Percentiles rank a stretch among this genome's conserved stretches.
These are phyloP conservation scores for Byasa hedistus DNA, from an alignment of 2,888 invertebrate species.

Conservation along the genomic window DNA sequence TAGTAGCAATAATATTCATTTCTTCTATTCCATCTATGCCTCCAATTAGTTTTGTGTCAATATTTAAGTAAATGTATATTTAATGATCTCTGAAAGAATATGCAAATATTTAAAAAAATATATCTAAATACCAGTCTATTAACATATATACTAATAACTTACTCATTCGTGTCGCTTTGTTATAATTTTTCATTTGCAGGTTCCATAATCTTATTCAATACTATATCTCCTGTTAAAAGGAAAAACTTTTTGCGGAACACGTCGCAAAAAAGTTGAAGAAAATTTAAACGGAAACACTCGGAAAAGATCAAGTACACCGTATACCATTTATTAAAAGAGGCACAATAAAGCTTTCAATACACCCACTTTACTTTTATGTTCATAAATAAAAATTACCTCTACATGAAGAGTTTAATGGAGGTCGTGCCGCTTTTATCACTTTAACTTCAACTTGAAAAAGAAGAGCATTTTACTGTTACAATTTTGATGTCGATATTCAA, in stretches of 20 bases:
- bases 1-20: too few relatives aligned
- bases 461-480: constrained; percentile 2
- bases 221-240: neutral
- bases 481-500: neutral
- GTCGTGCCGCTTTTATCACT: constrained; percentile 14
- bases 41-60: too few relatives aligned
- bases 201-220: too few relatives aligned
- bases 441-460: constrained; percentile 15
- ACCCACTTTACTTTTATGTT: constrained; percentile 14
- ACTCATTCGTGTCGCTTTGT: too few relatives aligned
- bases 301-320: neutral
- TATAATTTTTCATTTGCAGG: too few relatives aligned
- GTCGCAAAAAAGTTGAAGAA: too few relatives aligned
- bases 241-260: neutral
- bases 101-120: too few relatives aligned
- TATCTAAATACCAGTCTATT: neutral
- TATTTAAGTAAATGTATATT: too few relatives aligned
- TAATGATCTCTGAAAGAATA: too few relatives aligned
- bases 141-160: too few relatives aligned
- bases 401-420: constrained; percentile 17
- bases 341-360: constrained; percentile 15
- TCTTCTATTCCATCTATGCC: too few relatives aligned
- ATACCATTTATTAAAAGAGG: constrained; percentile 8
- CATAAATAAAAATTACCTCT: constrained; percentile 17
- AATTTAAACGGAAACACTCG: constrained; percentile 1